These are phyloP conservation scores for Salpingus planirostris DNA, from an alignment of 2,888 invertebrate genomes.

Conservation along the genomic window DNA sequence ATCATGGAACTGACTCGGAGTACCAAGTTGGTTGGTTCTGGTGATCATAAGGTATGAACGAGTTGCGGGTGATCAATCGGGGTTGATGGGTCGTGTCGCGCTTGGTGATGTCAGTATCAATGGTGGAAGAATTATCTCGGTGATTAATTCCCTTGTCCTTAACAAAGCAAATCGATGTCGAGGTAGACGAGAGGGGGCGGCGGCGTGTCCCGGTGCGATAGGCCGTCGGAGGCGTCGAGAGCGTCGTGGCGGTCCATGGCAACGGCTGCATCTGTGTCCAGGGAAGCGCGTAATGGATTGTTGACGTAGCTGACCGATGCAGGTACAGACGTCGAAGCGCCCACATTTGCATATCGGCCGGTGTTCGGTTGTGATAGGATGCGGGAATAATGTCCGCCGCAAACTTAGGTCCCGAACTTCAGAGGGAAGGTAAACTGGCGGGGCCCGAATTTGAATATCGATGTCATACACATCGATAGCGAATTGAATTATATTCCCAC, in stretches of 20 bases:
- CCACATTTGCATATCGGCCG: conserved; percentile 39
- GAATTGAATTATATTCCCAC: conserved; percentile 29
- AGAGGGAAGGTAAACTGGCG: conserved; percentile 36
- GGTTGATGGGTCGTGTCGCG: too few species aligned
- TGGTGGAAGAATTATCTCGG: conserved; percentile 5
- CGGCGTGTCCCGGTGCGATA: conserved; percentile 1
- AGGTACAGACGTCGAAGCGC: conserved; percentile 35
- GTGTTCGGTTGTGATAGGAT: conserved; percentile 40
- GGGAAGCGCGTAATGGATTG: conserved; percentile 33
- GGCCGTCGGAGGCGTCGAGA: conserved; percentile 1
- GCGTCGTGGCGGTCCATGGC: background rate
- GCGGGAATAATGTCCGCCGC: conserved; percentile 33
- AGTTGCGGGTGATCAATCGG: too few species aligned
- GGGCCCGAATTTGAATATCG: conserved; percentile 34
- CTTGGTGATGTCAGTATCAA: too few species aligned
- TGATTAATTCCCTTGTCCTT: conserved; percentile 26
- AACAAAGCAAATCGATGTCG: conserved; percentile 25
- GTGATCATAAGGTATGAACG: too few species aligned
- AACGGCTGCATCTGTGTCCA: background rate
- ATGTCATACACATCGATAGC: conserved; percentile 30
- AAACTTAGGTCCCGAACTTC: conserved; percentile 29
- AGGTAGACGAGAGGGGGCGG: conserved; percentile 1
- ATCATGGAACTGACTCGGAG: too few species aligned
- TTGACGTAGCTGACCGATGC: conserved; percentile 42
- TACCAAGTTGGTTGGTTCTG: too few species aligned